These are phyloP conservation scores for Chorisops tibialis DNA, from an alignment of 2,888 invertebrate genomes.

Conservation along the genomic window DNA sequence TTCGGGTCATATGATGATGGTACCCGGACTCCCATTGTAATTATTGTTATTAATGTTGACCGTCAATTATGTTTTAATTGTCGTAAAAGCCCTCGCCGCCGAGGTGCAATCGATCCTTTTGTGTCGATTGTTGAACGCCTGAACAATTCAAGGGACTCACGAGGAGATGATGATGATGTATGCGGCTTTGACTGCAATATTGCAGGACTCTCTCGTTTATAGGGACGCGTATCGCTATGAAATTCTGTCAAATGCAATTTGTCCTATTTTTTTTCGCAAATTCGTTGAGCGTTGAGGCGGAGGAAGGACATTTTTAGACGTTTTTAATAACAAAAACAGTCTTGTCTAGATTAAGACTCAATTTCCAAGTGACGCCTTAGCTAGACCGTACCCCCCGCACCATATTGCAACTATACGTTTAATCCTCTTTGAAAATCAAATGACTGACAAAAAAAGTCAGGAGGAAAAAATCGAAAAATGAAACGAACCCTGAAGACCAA, in stretches of 20 bases:
- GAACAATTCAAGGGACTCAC: constrained; percentile 17
- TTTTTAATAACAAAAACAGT: no score
- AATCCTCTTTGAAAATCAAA: constrained; percentile 23
- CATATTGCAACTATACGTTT: constrained; percentile 13
- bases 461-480: constrained; percentile 13
- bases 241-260: constrained; percentile 25
- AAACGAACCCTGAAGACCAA: constrained; percentile 19
- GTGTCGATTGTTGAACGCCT: constrained; percentile 18
- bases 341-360: no score
- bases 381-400: background rate
- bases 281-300: no score
- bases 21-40: constrained; percentile 33
- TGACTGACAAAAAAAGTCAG: background rate
- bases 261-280: background rate
- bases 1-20: background rate
- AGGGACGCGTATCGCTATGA: background rate
- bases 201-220: background rate
- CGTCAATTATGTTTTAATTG: constrained; percentile 54
- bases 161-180: constrained; percentile 7
- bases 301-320: no score
- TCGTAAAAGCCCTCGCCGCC: constrained; percentile 43
- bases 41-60: constrained; percentile 46
- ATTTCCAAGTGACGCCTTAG: no score
- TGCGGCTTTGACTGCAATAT: constrained; percentile 1
- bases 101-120: constrained; percentile 22